Evolutionary conservation across 30 jellyfish, hydroid and myxozoan species (phyloP).

Genomic region (Cassiopea xamachana): DNA sequence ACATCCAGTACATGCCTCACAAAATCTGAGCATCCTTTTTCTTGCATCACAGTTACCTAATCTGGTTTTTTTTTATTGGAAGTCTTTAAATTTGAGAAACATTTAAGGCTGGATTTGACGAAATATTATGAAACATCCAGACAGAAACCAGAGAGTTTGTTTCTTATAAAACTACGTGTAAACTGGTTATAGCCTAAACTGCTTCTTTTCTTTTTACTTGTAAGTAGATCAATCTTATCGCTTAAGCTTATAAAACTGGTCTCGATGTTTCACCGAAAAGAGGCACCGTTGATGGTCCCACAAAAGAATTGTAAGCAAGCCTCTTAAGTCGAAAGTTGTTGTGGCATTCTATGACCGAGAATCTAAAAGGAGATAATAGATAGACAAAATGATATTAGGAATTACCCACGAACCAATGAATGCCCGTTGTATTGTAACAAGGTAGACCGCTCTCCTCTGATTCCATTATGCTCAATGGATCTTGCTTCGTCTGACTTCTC

Average conservation of each 20-base stretch:
- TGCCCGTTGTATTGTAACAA: not conserved
- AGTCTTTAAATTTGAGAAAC: no score
- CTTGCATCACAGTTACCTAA: no score
- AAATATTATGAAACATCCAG: no score
- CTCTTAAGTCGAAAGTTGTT: not conserved
- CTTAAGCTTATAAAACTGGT: not conserved
- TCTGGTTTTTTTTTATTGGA: no score
- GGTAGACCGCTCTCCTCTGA: not conserved
- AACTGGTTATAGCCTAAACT: not conserved
- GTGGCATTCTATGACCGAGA: not conserved
- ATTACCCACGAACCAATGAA: constrained; percentile 1
- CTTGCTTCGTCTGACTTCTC: not conserved
- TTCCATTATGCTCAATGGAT: not conserved
- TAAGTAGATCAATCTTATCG: not conserved
- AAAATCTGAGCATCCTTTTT: no score
- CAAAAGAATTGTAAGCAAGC: constrained; percentile 1
- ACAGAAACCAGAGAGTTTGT: no score
- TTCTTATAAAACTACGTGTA: no score
- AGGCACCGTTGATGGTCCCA: not conserved
- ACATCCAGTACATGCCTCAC: no score
- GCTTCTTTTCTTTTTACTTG: not conserved
- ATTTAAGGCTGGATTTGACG: no score
- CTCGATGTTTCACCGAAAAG: not conserved
- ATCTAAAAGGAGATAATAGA: not conserved
- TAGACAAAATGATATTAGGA: constrained; percentile 4